A percentile compares a stretch with the other conserved stretches of the same genome.
Evolutionary conservation across 2,888 invertebrate genomes (phyloP).

Genomic region (Pharmacophagus antenor): DNA sequence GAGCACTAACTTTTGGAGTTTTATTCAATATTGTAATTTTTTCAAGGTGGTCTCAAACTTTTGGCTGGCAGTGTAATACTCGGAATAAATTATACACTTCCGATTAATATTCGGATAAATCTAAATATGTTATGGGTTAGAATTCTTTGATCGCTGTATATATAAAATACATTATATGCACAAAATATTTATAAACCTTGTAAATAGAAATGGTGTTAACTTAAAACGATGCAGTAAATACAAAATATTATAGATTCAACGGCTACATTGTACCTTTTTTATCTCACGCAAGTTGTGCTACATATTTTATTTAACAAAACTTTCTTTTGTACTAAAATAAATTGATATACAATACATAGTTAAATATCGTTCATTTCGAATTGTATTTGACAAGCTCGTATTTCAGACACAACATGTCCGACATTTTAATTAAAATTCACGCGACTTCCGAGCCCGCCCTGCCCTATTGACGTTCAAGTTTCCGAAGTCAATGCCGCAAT

Average conservation of each 20-base stretch:
- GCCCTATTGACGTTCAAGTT: constrained; percentile 29
- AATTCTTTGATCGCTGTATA: not conserved
- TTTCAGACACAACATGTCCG: constrained; percentile 29
- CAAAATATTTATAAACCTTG: too few species aligned
- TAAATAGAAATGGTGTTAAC: too few species aligned
- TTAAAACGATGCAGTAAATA: too few species aligned
- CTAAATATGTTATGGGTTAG: not conserved
- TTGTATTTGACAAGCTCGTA: constrained; percentile 31
- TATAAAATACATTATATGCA: not conserved
- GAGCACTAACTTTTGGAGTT: too few species aligned
- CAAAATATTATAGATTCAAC: not conserved
- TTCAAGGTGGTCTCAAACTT: too few species aligned
- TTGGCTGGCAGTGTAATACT: too few species aligned
- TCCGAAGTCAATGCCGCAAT: constrained; percentile 15
- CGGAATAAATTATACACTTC: too few species aligned
- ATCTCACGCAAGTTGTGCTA: not conserved
- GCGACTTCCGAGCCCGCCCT: constrained; percentile 10
- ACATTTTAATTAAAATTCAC: constrained; percentile 32
- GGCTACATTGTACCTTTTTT: too few species aligned
- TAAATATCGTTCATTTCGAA: constrained; percentile 17
- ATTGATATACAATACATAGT: constrained; percentile 1
- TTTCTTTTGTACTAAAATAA: not conserved
- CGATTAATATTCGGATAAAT: not conserved
- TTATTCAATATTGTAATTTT: too few species aligned
- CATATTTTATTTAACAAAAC: not conserved